These are phyloP conservation scores for Pomatostomus ruficeps DNA, from an alignment of 2,113 vertebrate species.

Conservation along the genomic window DNA sequence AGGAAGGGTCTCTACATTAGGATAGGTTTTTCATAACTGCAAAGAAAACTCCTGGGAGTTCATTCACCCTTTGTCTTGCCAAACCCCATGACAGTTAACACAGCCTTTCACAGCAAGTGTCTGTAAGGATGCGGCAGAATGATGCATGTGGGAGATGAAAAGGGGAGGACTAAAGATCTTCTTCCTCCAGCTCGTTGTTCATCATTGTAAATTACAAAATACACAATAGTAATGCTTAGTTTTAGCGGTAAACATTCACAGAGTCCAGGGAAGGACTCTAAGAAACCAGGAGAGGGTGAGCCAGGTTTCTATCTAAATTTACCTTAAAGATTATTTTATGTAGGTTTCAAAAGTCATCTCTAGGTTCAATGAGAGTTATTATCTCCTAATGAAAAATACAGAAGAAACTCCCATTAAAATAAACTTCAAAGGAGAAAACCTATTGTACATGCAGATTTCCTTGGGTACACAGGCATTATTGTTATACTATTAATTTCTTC, in stretches of 20 bases:
- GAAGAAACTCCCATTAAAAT: neutral
- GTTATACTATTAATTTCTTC: neutral
- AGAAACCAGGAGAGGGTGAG: neutral
- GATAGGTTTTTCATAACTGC: neutral
- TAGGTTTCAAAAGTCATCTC: neutral
- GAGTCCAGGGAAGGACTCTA: neutral
- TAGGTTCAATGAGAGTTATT: neutral
- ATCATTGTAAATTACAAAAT: neutral
- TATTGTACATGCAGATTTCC: neutral
- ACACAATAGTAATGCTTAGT: neutral
- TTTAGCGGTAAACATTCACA: neutral
- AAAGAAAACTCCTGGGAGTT: neutral
- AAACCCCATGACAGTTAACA: neutral
- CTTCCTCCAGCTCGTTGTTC: neutral
- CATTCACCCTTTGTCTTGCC: neutral
- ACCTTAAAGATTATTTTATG: neutral
- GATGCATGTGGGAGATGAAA: neutral
- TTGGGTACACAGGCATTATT: neutral
- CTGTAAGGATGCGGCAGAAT: neutral
- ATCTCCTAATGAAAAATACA: neutral
- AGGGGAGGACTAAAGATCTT: neutral
- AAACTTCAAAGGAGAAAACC: neutral
- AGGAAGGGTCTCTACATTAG: neutral
- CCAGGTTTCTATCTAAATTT: neutral
- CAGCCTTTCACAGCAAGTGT: neutral